phyloP scores from a whole-genome alignment of 2,113 vertebrate species.

The Chionodraco myersi region DNA sequence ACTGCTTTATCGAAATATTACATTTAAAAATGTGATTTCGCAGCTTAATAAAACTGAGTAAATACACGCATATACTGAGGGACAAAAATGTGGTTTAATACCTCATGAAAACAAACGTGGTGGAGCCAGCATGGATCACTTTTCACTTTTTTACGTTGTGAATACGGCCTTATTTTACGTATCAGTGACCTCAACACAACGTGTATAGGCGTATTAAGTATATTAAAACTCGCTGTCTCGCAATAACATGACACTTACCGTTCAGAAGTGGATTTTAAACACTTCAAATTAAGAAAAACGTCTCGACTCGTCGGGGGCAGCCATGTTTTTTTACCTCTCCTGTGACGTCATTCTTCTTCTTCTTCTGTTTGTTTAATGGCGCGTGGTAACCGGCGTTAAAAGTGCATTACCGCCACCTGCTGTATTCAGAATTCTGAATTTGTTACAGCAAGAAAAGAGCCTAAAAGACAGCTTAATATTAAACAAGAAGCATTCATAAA shows the following conservation, averaged over 20 bases:
- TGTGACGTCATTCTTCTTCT: no score
- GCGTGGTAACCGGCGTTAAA: no score
- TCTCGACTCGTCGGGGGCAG: conserved; percentile 28
- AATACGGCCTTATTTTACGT: neutral
- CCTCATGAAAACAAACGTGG: conserved; percentile 66
- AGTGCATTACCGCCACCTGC: no score
- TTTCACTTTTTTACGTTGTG: neutral
- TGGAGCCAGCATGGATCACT: conserved; percentile 14
- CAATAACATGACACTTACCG: conserved; percentile 44
- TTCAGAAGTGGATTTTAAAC: neutral
- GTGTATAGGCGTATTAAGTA: rapidly evolving
- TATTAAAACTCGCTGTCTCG: rapidly evolving
- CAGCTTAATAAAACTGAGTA: neutral
- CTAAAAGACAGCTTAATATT: no score
- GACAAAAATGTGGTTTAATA: neutral
- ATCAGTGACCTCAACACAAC: neutral
- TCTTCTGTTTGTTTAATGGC: no score
- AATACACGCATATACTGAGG: neutral
- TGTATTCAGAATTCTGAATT: no score
- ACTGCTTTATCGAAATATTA: neutral
- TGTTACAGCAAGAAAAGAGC: no score
- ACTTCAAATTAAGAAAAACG: neutral
- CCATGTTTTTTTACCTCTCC: conserved; percentile 79
- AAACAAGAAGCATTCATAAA: no score
- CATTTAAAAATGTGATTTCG: neutral